Evolutionary conservation across 2,888 invertebrate genomes (phyloP).

Genomic region (Erebia palarica): DNA sequence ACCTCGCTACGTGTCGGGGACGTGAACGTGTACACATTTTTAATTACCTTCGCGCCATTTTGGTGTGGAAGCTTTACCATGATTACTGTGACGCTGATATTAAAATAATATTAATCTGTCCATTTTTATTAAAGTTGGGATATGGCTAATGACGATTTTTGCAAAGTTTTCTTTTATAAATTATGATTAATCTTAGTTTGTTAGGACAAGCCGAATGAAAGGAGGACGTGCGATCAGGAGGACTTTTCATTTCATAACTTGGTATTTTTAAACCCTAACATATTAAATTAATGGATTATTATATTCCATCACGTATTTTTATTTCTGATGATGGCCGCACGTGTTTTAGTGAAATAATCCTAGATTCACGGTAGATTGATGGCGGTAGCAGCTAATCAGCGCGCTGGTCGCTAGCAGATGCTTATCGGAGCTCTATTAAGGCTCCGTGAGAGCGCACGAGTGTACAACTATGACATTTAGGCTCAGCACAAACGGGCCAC

Average conservation of each 20-base stretch:
- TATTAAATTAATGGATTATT: too few relatives aligned
- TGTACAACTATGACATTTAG: background rate
- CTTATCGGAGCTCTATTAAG: background rate
- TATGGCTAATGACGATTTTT: background rate
- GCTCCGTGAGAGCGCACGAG: background rate
- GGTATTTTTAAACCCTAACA: too few relatives aligned
- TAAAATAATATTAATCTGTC: background rate
- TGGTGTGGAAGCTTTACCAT: background rate
- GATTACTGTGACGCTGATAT: background rate
- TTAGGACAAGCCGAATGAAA: too few relatives aligned
- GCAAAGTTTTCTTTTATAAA: too few relatives aligned
- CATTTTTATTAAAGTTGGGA: constrained; percentile 1
- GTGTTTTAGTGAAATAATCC: too few relatives aligned
- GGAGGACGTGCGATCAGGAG: too few relatives aligned
- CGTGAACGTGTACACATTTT: background rate
- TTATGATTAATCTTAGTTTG: too few relatives aligned
- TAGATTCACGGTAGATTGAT: background rate
- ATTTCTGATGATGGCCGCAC: too few relatives aligned
- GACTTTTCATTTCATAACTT: too few relatives aligned
- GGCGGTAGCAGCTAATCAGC: background rate
- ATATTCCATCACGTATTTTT: too few relatives aligned
- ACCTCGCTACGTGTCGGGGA: background rate
- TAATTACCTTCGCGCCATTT: constrained; percentile 10
- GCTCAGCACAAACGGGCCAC: too few relatives aligned
- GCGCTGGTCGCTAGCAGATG: background rate